These are phyloP conservation scores for Drosophila merina DNA, from an alignment of 2,888 invertebrate species.

Conservation along the genomic window DNA sequence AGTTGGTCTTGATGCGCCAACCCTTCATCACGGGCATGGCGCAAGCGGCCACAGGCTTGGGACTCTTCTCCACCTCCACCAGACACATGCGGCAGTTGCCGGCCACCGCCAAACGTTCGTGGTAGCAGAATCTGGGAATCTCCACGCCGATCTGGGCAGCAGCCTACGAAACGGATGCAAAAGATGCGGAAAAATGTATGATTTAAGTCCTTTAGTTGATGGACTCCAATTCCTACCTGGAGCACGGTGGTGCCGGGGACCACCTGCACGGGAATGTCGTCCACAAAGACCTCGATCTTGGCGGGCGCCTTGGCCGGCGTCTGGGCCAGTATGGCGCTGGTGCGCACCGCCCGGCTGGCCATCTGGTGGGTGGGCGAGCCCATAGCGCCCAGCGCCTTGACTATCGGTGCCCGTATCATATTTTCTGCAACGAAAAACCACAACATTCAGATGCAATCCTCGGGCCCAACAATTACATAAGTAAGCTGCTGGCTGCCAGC, in stretches of 20 bases:
- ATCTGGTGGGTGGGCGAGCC: constrained; percentile 83
- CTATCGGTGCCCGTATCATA: constrained; percentile 91
- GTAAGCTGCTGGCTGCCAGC: constrained; percentile 49
- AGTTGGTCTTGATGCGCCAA: constrained; percentile 99
- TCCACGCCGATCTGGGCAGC: constrained; percentile 98
- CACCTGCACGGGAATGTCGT: constrained; percentile 97
- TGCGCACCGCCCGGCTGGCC: constrained; percentile 84
- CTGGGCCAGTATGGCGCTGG: constrained; percentile 84
- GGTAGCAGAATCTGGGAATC: constrained; percentile 99
- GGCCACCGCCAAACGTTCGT: constrained; percentile 98
- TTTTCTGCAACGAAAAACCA: constrained; percentile 64
- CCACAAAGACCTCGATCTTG: constrained; percentile 97
- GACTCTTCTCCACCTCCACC: constrained; percentile 99
- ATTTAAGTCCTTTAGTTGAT: background rate
- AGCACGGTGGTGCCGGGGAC: constrained; percentile 98
- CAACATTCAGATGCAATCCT: constrained; percentile 34
- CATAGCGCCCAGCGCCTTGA: constrained; percentile 87
- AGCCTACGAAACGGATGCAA: constrained; percentile 87
- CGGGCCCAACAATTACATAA: constrained; percentile 73
- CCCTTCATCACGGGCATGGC: constrained; percentile 99
- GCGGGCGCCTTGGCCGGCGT: constrained; percentile 86
- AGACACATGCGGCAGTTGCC: constrained; percentile 99
- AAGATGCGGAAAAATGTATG: background rate
- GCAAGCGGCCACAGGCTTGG: constrained; percentile 99
- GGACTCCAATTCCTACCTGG: constrained; percentile 87